Conservation (phyloP, 2,113 vertebrate species). For the Thermophis baileyi region DNA sequence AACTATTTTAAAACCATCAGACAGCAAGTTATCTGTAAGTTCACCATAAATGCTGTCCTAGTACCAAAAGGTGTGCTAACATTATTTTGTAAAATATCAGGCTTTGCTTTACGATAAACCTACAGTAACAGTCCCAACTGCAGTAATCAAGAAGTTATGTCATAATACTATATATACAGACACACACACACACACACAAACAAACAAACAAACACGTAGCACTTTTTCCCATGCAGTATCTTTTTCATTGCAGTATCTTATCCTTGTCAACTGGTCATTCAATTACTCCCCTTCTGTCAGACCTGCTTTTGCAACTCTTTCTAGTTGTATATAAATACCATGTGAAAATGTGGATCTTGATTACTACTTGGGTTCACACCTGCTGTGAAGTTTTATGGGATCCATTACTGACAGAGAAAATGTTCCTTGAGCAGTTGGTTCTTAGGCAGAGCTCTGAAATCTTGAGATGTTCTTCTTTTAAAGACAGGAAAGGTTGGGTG, state of each 20-base stretch:
- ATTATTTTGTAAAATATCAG: not conserved
- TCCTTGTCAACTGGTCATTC: not conserved
- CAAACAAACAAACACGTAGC: not conserved
- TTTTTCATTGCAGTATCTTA: not conserved
- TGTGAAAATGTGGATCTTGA: not conserved
- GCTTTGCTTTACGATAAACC: not conserved
- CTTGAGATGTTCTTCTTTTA: conserved; percentile 51
- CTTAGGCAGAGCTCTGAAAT: conserved; percentile 32
- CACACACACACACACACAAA: not conserved
- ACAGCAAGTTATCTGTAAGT: not conserved
- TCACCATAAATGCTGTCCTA: not conserved
- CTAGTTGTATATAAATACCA: conserved; percentile 28
- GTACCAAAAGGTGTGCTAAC: not conserved
- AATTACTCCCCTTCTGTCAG: not conserved
- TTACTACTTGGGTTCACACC: conserved; percentile 44
- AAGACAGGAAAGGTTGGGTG: not conserved
- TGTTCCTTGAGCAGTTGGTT: conserved; percentile 30
- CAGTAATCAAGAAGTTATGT: not conserved
- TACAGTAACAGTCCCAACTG: not conserved
- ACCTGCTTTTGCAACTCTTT: conserved; percentile 47
- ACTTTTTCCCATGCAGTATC: not conserved
- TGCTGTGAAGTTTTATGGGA: conserved; percentile 9
- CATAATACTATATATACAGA: not conserved
- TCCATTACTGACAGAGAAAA: conserved; percentile 7
- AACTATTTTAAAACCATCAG: not conserved